Conservation (phyloP, 2,888 invertebrate species). For the Linhomoeus sp. region DNA sequence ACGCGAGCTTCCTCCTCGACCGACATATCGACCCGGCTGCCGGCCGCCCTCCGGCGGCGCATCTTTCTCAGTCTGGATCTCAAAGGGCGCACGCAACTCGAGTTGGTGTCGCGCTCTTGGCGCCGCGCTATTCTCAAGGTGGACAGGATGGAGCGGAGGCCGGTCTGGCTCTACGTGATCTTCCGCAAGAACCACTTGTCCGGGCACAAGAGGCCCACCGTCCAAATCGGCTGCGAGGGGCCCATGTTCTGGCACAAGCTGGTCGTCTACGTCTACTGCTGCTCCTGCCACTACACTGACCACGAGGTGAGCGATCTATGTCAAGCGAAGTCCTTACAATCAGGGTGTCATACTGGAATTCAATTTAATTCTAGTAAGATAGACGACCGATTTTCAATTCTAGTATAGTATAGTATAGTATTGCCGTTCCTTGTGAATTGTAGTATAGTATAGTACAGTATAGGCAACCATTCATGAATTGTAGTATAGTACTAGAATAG, state of each 20-base stretch:
- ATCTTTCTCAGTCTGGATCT: no score
- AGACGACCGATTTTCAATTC: no score
- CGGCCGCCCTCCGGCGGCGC: no score
- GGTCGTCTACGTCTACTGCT: slow-evolving; percentile 14
- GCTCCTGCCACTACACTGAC: slow-evolving; percentile 4
- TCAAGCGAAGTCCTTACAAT: not conserved
- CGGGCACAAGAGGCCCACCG: slow-evolving; percentile 24
- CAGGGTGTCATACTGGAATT: no score
- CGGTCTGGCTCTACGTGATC: slow-evolving; percentile 27
- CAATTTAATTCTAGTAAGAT: no score
- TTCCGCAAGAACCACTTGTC: slow-evolving; percentile 9
- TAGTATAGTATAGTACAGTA: no score
- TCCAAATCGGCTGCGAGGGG: slow-evolving; percentile 23
- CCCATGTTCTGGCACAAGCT: slow-evolving; percentile 27
- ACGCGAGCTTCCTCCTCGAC: no score
- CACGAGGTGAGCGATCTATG: not conserved
- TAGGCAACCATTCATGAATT: no score
- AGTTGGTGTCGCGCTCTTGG: not conserved
- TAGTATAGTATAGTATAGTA: no score
- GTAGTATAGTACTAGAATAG: no score
- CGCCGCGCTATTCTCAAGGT: not conserved
- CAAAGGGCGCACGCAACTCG: not conserved
- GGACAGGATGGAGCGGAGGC: slow-evolving; percentile 5
- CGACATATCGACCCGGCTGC: not conserved
- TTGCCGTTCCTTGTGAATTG: no score